Evolutionary conservation across 1,140 invertebrate genomes (phyloP).

Genomic region (Drosophila insularis): DNA sequence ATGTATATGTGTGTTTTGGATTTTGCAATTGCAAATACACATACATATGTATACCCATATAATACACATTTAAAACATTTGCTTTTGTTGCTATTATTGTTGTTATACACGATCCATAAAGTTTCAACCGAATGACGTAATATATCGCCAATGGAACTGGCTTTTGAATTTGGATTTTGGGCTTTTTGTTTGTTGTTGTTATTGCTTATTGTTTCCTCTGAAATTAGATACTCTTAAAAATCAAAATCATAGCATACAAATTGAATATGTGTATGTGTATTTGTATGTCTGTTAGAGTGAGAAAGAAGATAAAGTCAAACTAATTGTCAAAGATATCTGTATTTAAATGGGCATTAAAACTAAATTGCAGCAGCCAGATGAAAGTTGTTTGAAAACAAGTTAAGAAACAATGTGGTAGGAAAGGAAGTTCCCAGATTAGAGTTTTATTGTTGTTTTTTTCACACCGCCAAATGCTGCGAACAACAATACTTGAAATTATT

Average conservation of each 20-base stretch:
- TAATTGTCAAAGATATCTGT: background rate
- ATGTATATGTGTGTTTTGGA: constrained; percentile 39
- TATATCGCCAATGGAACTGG: constrained; percentile 3
- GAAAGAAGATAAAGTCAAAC: constrained; percentile 2
- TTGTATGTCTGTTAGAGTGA: too few relatives aligned
- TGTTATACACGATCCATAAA: constrained; percentile 9
- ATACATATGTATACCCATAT: background rate
- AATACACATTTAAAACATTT: constrained; percentile 5
- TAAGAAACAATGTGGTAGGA: too few relatives aligned
- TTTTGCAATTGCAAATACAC: constrained; percentile 37
- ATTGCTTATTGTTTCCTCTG: background rate
- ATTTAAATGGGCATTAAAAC: background rate
- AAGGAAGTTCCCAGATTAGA: too few relatives aligned
- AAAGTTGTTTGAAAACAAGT: background rate
- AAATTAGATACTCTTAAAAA: constrained; percentile 11
- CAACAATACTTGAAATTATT: too few relatives aligned
- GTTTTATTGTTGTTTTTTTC: too few relatives aligned
- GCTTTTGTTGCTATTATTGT: background rate
- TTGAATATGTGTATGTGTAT: background rate
- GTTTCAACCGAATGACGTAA: constrained; percentile 12
- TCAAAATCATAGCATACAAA: constrained; percentile 3
- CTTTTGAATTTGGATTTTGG: constrained; percentile 7
- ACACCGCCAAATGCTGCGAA: too few relatives aligned
- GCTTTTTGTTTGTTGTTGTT: background rate
- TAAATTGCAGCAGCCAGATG: background rate